Evolutionary conservation across 2,797 vertebrate genomes (phyloP).

Genomic region (Darevskia nairensis): DNA sequence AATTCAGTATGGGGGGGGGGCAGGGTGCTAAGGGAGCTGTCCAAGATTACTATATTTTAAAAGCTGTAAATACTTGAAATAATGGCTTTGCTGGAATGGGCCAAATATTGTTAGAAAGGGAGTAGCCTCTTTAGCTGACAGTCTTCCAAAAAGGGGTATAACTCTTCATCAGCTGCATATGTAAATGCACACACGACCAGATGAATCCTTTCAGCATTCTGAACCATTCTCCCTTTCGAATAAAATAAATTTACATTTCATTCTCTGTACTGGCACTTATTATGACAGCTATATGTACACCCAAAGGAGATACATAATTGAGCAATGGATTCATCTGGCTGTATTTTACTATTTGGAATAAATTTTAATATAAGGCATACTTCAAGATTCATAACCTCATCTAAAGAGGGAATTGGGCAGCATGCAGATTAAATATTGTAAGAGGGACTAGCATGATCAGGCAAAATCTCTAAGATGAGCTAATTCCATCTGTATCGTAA

Average conservation of each 20-base stretch:
- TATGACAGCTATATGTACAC: constrained; percentile 53
- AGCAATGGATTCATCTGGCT: constrained; percentile 60
- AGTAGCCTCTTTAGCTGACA: constrained; percentile 54
- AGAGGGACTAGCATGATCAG: constrained; percentile 36
- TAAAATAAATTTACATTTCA: constrained; percentile 27
- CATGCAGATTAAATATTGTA: constrained; percentile 33
- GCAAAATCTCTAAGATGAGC: constrained; percentile 27
- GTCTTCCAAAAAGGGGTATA: constrained; percentile 39
- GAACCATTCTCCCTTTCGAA: constrained; percentile 24
- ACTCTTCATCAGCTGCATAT: constrained; percentile 46
- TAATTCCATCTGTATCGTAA: constrained; percentile 31
- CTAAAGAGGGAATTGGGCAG: constrained; percentile 28
- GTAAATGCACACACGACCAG: background rate
- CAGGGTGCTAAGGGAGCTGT: background rate
- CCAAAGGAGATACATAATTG: constrained; percentile 59
- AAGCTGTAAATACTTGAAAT: constrained; percentile 54
- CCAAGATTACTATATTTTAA: constrained; percentile 34
- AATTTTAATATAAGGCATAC: constrained; percentile 54
- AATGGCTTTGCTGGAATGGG: constrained; percentile 2
- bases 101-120: constrained; percentile 27
- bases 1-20: background rate
- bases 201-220: constrained; percentile 51
- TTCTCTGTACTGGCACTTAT: constrained; percentile 52
- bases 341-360: constrained; percentile 50
- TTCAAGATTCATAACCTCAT: constrained; percentile 49